These are phyloP conservation scores for Malurus splendens DNA, from an alignment of 2,797 vertebrate genomes.

Conservation along the genomic window DNA sequence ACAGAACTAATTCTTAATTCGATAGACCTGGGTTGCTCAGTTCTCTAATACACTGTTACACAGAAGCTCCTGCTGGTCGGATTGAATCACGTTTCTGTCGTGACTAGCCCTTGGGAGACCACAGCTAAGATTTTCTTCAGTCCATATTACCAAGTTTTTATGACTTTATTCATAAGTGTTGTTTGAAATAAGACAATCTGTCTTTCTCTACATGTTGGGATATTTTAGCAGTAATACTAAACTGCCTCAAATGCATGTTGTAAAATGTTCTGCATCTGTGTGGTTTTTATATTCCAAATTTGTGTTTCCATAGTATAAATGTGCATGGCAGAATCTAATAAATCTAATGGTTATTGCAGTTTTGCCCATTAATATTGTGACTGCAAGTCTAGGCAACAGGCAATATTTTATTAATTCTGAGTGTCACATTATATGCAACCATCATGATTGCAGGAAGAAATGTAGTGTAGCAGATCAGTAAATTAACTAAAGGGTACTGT, in stretches of 20 bases:
- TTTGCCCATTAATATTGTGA: not conserved
- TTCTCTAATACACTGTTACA: not conserved
- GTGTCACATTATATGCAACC: not conserved
- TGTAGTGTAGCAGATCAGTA: not conserved
- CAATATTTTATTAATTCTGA: not conserved
- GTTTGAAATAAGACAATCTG: not conserved
- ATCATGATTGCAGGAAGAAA: not conserved
- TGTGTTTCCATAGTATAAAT: constrained; percentile 11
- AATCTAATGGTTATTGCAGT: not conserved
- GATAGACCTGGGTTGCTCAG: not conserved
- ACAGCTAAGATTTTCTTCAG: not conserved
- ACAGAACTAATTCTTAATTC: not conserved
- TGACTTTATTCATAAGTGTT: not conserved
- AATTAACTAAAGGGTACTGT: not conserved
- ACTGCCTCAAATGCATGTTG: not conserved
- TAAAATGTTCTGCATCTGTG: constrained; percentile 15
- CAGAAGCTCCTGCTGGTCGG: not conserved
- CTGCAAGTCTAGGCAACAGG: not conserved
- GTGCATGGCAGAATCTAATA: not conserved
- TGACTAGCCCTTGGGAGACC: not conserved
- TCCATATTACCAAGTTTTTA: not conserved
- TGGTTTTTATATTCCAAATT: not conserved
- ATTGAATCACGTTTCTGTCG: not conserved
- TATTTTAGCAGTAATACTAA: constrained; percentile 25
- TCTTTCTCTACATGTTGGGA: constrained; percentile 1